Evolutionary conservation across 2,797 vertebrate species (phyloP).

Genomic region (Dryobates pubescens): DNA sequence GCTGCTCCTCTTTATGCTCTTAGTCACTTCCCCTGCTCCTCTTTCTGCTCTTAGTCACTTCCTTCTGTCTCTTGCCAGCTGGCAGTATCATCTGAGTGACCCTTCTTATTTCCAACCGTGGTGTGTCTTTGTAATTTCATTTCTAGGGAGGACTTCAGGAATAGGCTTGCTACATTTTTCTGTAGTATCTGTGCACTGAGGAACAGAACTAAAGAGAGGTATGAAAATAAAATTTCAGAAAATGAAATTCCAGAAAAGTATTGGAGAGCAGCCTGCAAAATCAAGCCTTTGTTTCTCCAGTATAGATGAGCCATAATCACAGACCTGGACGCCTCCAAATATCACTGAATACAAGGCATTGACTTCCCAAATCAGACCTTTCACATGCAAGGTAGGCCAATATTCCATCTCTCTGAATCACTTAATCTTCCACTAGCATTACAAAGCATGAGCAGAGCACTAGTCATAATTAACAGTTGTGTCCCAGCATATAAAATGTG

Average conservation of each 20-base stretch:
- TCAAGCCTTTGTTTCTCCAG: background rate
- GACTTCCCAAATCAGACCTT: background rate
- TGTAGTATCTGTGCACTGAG: background rate
- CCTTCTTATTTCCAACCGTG: background rate
- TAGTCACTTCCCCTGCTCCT: background rate
- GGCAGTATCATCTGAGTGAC: rapidly evolving
- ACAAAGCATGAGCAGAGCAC: slow-evolving; percentile 4
- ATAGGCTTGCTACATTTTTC: background rate
- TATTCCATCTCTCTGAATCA: background rate
- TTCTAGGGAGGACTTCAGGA: background rate
- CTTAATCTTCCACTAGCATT: background rate
- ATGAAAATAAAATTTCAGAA: background rate
- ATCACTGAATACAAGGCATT: background rate
- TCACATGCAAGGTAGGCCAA: background rate
- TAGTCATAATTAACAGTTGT: slow-evolving; percentile 1
- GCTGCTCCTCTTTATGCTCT: background rate
- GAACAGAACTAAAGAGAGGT: background rate
- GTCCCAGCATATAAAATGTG: background rate
- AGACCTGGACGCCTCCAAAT: background rate
- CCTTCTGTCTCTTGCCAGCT: background rate
- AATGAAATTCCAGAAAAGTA: background rate
- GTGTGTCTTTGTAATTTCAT: background rate
- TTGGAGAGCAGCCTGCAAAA: background rate
- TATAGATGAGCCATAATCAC: background rate
- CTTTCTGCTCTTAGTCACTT: background rate